These are phyloP conservation scores for Dromaius novaehollandiae DNA, from an alignment of 2,113 vertebrate genomes.

Conservation along the genomic window DNA sequence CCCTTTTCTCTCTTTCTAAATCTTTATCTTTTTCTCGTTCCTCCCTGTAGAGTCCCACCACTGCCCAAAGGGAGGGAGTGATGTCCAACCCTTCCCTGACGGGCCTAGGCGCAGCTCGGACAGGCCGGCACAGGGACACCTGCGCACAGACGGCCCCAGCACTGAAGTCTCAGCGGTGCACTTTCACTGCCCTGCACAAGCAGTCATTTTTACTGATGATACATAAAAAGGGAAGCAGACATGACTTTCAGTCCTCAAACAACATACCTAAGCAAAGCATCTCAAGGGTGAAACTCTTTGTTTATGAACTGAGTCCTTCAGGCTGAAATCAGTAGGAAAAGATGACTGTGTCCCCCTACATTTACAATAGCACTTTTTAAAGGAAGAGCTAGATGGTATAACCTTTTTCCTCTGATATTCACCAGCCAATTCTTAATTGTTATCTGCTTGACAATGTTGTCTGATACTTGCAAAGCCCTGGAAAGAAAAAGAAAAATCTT, in stretches of 20 bases:
- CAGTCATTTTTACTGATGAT: neutral
- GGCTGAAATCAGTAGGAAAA: neutral
- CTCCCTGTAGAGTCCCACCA: neutral
- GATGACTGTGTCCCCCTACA: accelerated
- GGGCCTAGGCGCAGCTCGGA: neutral
- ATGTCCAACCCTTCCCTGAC: neutral
- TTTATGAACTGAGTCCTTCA: neutral
- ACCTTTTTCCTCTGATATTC: neutral
- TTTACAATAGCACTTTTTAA: neutral
- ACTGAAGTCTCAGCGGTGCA: neutral
- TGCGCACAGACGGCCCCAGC: neutral
- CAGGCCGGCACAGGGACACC: neutral
- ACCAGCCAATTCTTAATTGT: neutral
- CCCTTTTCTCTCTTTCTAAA: neutral
- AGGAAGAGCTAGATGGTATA: neutral
- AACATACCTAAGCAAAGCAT: neutral
- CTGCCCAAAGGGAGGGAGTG: neutral
- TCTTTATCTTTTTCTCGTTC: neutral
- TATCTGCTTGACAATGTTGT: neutral
- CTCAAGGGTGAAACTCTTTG: neutral
- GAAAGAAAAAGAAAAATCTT: neutral
- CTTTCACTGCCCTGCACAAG: neutral
- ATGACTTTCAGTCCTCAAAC: neutral
- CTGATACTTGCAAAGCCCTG: neutral
- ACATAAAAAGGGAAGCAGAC: neutral